Evolutionary conservation across 2,113 vertebrate species (phyloP).

Genomic region (Sorex fumeus): DNA sequence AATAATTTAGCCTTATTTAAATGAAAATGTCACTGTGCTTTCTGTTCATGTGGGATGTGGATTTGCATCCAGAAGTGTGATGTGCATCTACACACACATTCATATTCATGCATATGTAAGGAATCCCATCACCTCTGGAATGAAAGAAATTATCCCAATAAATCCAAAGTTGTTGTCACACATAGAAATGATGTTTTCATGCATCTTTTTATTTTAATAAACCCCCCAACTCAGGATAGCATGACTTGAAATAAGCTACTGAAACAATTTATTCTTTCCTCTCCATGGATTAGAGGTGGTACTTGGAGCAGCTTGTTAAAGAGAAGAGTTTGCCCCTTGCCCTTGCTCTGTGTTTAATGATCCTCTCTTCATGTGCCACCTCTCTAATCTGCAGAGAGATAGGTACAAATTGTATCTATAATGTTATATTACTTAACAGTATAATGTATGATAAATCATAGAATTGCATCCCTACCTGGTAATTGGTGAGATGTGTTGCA

Average conservation of each 20-base stretch:
- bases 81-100: not conserved
- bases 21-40: not conserved
- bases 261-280: constrained; percentile 88
- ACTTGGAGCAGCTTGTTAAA: constrained; percentile 92
- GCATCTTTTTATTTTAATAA: constrained; percentile 50
- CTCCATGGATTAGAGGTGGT: constrained; percentile 89
- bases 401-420: constrained; percentile 93
- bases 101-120: not conserved
- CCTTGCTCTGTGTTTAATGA: constrained; percentile 91
- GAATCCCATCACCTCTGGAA: constrained; percentile 54
- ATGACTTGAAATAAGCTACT: constrained; percentile 85
- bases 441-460: constrained; percentile 92
- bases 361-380: constrained; percentile 90
- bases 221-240: constrained; percentile 72
- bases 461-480: constrained; percentile 91
- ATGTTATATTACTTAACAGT: constrained; percentile 92
- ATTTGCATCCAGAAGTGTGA: not conserved
- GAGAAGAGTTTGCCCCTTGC: constrained; percentile 91
- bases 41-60: not conserved
- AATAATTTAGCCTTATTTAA: constrained; percentile 56
- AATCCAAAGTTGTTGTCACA: constrained; percentile 56
- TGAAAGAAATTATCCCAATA: constrained; percentile 40
- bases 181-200: constrained; percentile 69
- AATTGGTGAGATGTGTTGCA: constrained; percentile 90
- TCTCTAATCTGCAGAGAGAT: constrained; percentile 91